phyloP scores from a whole-genome alignment of 2,888 invertebrate genomes.

The Hydraecia micacea region DNA sequence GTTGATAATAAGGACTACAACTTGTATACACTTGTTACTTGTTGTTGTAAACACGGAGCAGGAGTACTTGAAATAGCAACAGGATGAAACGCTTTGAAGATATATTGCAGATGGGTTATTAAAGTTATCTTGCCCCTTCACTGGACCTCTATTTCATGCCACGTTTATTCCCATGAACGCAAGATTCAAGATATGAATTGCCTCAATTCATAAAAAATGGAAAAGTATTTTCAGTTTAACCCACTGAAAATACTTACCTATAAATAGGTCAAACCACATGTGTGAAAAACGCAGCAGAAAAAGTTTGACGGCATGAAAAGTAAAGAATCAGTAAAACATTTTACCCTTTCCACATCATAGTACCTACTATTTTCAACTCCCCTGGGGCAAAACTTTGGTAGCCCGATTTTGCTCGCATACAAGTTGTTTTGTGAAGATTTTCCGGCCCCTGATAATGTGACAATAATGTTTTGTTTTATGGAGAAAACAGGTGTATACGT shows the following conservation, averaged over 20 bases:
- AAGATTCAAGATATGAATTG: neutral
- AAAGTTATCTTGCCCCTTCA: neutral
- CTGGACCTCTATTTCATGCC: neutral
- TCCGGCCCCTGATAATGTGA: constrained; percentile 31
- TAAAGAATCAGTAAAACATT: constrained; percentile 43
- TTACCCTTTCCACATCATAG: constrained; percentile 50
- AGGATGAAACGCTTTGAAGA: neutral
- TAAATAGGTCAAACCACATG: constrained; percentile 14
- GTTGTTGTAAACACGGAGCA: neutral
- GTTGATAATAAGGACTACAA: neutral
- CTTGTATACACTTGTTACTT: neutral
- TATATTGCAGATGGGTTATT: neutral
- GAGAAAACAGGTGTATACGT: neutral
- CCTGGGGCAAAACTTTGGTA: constrained; percentile 30
- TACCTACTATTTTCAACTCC: constrained; percentile 42
- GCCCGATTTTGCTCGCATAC: constrained; percentile 33
- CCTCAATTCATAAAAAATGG: neutral
- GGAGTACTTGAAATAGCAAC: neutral
- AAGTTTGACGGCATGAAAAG: constrained; percentile 25
- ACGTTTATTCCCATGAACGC: neutral
- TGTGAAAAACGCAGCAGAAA: constrained; percentile 24
- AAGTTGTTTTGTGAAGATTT: constrained; percentile 17
- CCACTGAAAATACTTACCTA: neutral
- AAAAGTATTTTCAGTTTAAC: too few species aligned
- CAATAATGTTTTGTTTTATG: constrained; percentile 32